Base-by-base conservation (phyloP, 2,113 vertebrate genomes). In the Petrocephalus zakoni region DNA sequence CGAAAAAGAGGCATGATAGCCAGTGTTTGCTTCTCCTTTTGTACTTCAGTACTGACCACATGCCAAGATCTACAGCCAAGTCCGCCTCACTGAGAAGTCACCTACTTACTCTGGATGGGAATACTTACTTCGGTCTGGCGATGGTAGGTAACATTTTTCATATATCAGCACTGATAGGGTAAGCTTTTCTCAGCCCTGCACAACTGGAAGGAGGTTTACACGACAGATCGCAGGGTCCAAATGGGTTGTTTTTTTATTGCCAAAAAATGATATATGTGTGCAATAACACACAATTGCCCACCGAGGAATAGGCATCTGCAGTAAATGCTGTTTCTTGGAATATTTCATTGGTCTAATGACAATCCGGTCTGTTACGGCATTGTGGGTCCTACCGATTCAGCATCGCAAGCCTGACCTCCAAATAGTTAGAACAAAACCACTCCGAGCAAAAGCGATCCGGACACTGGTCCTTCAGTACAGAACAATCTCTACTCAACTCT, bases 201-300 rank as follows among this genome's bases (percentile, higher is more conserved):
- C 21, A n/a, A 53, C 25, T 52, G 75, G 87, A 89, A 88, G 72
- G 86, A 42, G 34, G 53, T 49, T 90, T 88, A 88, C 88, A n/a
- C 21, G 47, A 10, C 88, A 86, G 88, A 88, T 87, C 72, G 25
- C 52, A 37, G 52, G 88, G 78, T 64, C 61, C 86, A 29, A 49
- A 72, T 58, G 87, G 89, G 53, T 46, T 87, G 89, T 29, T 90
- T 90, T 90, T 56, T 56, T 83, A 86, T 90, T 88, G 89, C 88
- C 89, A 85, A 88, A 89, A 56, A 42, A 72, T 87, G 90, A 89
- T 91, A 83, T 90, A 88, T 88, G 64, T 86, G 15, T 89, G 72
- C 85, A 91, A 92, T 91, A 92, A 90, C 89, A 91, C 37, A 55
- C 53, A 88, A 90, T 88, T 52, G 22, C 87, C 72, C 87, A 82